Conservation (phyloP, 2,113 vertebrate species). For the Micronisus gabar region DNA sequence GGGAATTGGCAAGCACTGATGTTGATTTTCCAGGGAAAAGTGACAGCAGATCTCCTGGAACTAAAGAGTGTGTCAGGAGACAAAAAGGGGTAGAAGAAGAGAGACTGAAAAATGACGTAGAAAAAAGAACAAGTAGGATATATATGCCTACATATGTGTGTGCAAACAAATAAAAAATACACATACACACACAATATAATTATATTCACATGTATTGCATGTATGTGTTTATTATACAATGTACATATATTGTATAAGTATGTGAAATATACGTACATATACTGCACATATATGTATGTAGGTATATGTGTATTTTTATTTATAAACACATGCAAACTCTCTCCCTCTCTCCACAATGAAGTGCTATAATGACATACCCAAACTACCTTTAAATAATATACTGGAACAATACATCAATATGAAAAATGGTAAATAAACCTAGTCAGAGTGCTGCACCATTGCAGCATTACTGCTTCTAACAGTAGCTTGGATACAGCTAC, state of each 20-base stretch:
- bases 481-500: neutral
- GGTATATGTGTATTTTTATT: neutral
- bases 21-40: neutral
- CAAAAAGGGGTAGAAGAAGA: neutral
- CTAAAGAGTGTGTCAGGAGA: neutral
- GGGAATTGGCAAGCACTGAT: fast-evolving
- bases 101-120: neutral
- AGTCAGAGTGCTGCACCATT: neutral
- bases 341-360: neutral
- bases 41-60: neutral
- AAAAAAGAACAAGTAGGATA: neutral
- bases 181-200: neutral
- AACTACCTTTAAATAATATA: neutral
- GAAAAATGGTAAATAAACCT: neutral
- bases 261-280: fast-evolving
- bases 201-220: fast-evolving
- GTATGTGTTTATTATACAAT: neutral
- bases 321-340: neutral
- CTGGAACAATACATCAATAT: neutral
- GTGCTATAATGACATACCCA: neutral
- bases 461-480: neutral
- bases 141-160: neutral
- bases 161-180: neutral
- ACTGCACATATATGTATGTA: neutral
- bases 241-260: neutral